These are phyloP conservation scores for Ophioninae sp. DNA, from an alignment of 2,888 invertebrate genomes.

Conservation along the genomic window DNA sequence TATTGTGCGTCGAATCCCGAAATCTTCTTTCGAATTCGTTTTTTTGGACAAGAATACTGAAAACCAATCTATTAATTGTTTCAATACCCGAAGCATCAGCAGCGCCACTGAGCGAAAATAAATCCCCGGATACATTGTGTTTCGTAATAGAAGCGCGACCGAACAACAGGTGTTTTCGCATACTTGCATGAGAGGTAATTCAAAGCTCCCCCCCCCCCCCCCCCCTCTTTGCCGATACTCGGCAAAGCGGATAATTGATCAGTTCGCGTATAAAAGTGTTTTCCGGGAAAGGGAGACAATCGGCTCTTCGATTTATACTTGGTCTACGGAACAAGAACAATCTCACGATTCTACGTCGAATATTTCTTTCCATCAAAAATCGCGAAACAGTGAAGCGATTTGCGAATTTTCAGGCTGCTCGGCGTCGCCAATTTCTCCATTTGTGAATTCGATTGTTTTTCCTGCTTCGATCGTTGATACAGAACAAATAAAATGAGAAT, in stretches of 20 bases:
- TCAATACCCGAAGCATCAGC: background rate
- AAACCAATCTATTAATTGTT: background rate
- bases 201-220: conserved; percentile 15
- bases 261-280: conserved; percentile 5
- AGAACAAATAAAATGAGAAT: background rate
- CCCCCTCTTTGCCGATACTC: background rate
- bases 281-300: conserved; percentile 39
- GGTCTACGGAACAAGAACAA: background rate
- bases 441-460: background rate
- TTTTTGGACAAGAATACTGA: background rate
- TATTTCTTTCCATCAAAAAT: background rate
- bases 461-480: background rate
- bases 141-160: conserved; percentile 19
- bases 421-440: background rate
- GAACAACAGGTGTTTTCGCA: conserved; percentile 49
- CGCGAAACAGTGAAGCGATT: background rate
- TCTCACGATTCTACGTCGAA: background rate
- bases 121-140: background rate
- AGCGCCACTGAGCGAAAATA: background rate
- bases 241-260: conserved; percentile 39
- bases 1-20: background rate
- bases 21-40: background rate
- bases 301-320: conserved; percentile 12
- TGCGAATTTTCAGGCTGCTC: background rate
- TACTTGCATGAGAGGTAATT: conserved; percentile 45